Evolutionary conservation across 1,140 invertebrate species (phyloP), one percentile per base, ranked within the genome.

Genomic region (Gonioctena quinquepunctata): DNA sequence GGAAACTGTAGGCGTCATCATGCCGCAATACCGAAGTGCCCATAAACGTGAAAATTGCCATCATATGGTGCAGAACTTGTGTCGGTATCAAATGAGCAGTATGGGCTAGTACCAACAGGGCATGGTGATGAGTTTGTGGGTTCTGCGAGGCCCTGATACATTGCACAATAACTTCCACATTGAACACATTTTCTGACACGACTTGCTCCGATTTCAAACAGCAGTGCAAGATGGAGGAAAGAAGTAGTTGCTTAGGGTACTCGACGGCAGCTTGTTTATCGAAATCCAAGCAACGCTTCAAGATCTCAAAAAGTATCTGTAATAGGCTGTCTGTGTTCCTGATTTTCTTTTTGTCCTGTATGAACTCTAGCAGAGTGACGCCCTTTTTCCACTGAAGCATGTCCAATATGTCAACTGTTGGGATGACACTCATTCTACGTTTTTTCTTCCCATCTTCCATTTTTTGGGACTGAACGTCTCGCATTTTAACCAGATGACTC

Each of bases 21-120:
- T 96, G 95, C 16, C 95, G 86, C 0, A 97, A 82, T 19, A 98
- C 90, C 0, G 93, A 95, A 3, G 92, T 93, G 8, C 96, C 96
- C 88, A 99, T 96, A 77, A 97, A 98, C 0, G 96, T 97, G 80
- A 98, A 98, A 71, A 99, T 94, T 23, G 94, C 91, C 90, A 98
- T 96, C 1, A 97, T 92, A 76, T 96, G 94, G 78, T 95, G 91
- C 8, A 98, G 82, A 3, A 98, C 93, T 82, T 92, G 89, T 57
- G 94, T 90, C 0, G 95, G 92, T 61, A 92, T 86, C 72, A 94
- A 85, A 57, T 86, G 86, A 3, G 94, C 93, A 48, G 91, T 89
- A 60, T 93, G 87, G 0, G 92, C 91, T 0, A 98, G 83, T 1
- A 97, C 84, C 22, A 96, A 85, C 21, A 98, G 83, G 0, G 95